Base-by-base conservation (phyloP, 2,888 invertebrate species). In the Leucania comma region DNA sequence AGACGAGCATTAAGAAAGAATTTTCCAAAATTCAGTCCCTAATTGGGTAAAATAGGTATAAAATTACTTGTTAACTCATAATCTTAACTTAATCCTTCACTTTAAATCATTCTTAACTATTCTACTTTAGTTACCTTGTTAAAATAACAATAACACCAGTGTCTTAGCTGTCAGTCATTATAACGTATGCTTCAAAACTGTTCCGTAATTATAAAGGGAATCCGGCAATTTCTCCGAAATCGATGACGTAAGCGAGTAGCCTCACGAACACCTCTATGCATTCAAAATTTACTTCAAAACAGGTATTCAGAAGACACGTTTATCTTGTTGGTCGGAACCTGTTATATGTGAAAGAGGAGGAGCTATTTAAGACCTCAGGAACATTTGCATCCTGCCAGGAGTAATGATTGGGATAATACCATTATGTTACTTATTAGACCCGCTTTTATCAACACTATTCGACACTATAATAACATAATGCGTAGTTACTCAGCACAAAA, bases 301-400 rank as follows among this genome's bases (percentile, higher is more conserved):
- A 57, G 61, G 81, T 75, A 80, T 54, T 50, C 53, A 22, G 29
- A 24, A 59, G 50, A 65, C 69, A 48, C 29, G 67, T 78, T 81
- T 70, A 61, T 73, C 73, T 73, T 65, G 78, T 73, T 72, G 32
- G 3, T 48, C 26, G 62, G 10, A 77, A 81, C 68, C 66, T 68
- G 78, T 78, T 68, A 35, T 53, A 62, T 68, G 26, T 35, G 51
- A 51, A 75, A 56, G 2, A 50, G 65, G 29, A 62, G 48, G 24
- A 46, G 24, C n/a, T 51, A 12, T 56, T 57, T 35, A 14, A 32
- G 22, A 35, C 24, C 12, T 46, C 50, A 58, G 48, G 35, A 65
- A 58, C 22, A 61, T 74, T 57, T 62, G 38, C 20, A 59, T 77
- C 35, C 53, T 50, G 12, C 35, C 42, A 26, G 20, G 50, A 24